Evolutionary conservation across 1,140 invertebrate species (phyloP), one percentile per base, ranked within the genome.

Genomic region (Trypoxylus dichotomus): DNA sequence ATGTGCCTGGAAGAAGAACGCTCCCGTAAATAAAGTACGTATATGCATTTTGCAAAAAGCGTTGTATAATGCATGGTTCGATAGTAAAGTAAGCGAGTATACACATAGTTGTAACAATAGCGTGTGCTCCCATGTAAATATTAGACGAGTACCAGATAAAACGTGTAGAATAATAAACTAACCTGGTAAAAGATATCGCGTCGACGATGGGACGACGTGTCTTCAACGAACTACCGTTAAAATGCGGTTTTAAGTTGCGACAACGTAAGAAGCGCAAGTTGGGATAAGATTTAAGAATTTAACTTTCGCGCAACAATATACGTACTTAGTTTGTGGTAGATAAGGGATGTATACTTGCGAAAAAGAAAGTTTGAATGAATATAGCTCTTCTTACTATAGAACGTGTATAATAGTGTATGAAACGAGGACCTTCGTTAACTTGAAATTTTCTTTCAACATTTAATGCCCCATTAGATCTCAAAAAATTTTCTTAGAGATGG

Each of bases 1-100:
- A 94, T 94, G 82, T 93, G 88, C 83, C 91, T 92, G 82, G 80
- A 85, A 83, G 75, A 37, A 37, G 32, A 74, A n/a, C 5, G 5
- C 27, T 13, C 5, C 27, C 25, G 10, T 27, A 68, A 68, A 24
- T 68, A 68, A 13, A 10, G 21, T 13, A 37, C 10, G 24, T 27
- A 29, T 11, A n/a, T n/a, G n/a, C n/a, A 27, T 68, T 27, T 27
- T 27, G 21, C 24, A 68, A 68, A 29, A 24, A 68, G 60, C 60
- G 11, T 13, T 68, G 13, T 24, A n/a, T 8, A 24, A 68, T 68
- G 24, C 3, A 68, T 27, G 47, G 47, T 54, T 37, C 2, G 47
- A 54, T 54, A 13, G 47, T 54, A 54, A 54, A 54, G 47, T 54
- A 54, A 19, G 47, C 13, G 47, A 54, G 19, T 19, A 3, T 19